These are phyloP conservation scores for Porites cylindrica DNA, from an alignment of 92 coral and sea anemone genomes.

Conservation along the genomic window DNA sequence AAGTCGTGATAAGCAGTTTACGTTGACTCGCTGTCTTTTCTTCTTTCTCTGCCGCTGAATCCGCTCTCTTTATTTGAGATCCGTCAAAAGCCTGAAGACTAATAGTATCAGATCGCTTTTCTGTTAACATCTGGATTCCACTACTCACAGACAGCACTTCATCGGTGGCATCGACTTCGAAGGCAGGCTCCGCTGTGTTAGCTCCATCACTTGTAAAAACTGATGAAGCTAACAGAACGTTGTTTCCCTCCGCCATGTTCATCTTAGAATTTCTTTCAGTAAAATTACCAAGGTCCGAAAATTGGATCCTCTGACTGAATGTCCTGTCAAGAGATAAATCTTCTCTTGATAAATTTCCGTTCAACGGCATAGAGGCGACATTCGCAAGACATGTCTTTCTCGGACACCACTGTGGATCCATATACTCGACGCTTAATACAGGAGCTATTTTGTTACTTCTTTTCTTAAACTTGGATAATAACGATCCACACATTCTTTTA, in stretches of 20 bases:
- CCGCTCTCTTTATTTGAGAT: not conserved
- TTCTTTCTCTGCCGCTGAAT: too few species aligned
- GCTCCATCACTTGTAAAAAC: not conserved
- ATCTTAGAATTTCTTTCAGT: not conserved
- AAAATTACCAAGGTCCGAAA: too few species aligned
- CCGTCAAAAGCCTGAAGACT: not conserved
- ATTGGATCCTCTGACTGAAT: too few species aligned
- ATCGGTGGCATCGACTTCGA: not conserved
- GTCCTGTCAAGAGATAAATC: too few species aligned
- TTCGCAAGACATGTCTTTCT: not conserved
- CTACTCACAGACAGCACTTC: not conserved
- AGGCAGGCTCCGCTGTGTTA: not conserved
- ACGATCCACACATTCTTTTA: slow-evolving; percentile 30
- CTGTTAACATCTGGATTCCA: not conserved
- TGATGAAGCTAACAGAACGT: not conserved
- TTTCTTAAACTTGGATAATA: slow-evolving; percentile 26
- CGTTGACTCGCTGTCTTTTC: not conserved
- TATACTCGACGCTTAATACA: not conserved
- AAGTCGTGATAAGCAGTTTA: not conserved
- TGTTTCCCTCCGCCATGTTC: not conserved
- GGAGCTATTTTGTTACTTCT: not conserved
- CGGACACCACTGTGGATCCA: not conserved
- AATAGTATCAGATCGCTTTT: not conserved
- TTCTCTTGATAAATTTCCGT: not conserved
- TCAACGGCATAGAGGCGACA: not conserved